Percentiles rank a stretch among this genome's conserved stretches.
phyloP scores from a whole-genome alignment of 2,888 invertebrate genomes.

The Bombyx huttoni region DNA sequence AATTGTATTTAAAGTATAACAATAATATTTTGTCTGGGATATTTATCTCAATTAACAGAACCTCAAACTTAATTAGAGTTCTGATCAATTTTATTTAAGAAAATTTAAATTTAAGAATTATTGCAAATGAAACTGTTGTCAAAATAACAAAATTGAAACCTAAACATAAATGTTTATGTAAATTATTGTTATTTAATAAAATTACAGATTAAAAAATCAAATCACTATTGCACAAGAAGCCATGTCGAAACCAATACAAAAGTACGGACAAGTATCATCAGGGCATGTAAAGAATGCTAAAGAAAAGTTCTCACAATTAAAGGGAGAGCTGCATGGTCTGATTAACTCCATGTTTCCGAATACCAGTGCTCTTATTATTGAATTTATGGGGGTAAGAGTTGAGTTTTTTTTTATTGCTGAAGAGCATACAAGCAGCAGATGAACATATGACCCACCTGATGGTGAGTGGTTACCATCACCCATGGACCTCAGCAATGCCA shows the following conservation, averaged over 20 bases:
- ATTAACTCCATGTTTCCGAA: constrained; percentile 42
- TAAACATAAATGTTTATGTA: no score
- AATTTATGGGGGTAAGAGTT: constrained; percentile 40
- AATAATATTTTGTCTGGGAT: no score
- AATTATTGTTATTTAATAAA: background rate
- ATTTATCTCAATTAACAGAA: no score
- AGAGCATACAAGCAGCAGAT: background rate
- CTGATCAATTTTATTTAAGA: no score
- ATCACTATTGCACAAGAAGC: constrained; percentile 39
- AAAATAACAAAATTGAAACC: no score
- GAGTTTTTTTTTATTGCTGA: background rate
- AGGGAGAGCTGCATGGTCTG: constrained; percentile 37
- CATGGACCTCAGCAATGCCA: no score
- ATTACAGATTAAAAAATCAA: constrained; percentile 33
- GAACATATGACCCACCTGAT: no score
- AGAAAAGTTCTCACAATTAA: constrained; percentile 37
- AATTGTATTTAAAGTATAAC: no score
- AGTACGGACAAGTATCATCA: constrained; percentile 21
- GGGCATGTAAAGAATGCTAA: constrained; percentile 42
- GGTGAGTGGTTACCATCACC: no score
- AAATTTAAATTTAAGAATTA: no score
- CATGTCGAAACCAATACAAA: constrained; percentile 22
- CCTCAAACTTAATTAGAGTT: no score
- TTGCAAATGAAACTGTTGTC: no score
- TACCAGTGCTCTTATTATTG: constrained; percentile 24